phyloP scores from a whole-genome alignment of 2,888 invertebrate species.

The Ophion ellenae region DNA sequence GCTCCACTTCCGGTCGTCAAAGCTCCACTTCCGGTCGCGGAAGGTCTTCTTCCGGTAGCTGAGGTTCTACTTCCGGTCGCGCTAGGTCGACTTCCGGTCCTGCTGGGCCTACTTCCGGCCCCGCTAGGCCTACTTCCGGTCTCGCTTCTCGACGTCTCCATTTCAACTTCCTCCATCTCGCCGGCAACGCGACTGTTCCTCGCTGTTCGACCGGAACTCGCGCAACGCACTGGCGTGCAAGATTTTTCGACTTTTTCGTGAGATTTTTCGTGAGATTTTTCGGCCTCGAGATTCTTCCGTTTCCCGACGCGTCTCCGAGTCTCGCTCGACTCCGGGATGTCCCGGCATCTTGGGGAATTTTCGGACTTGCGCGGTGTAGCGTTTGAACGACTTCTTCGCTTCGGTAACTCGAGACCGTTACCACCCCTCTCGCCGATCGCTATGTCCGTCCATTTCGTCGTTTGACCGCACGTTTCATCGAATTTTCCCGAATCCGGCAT shows the following conservation, averaged over 20 bases:
- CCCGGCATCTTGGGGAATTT: conserved; percentile 34
- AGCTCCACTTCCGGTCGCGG: no score
- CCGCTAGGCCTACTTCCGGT: neutral
- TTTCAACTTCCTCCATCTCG: no score
- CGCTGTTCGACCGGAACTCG: neutral
- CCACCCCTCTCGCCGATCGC: conserved; percentile 29
- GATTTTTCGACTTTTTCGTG: neutral
- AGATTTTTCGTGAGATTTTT: neutral
- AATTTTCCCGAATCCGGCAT: neutral
- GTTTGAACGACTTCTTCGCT: conserved; percentile 72
- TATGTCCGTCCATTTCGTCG: neutral
- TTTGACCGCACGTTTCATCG: neutral
- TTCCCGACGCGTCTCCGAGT: neutral
- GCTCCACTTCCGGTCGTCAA: no score
- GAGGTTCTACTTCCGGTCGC: no score
- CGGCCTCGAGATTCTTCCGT: neutral
- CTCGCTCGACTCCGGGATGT: neutral
- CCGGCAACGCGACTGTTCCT: neutral
- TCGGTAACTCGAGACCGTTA: conserved; percentile 41
- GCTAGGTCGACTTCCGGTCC: neutral
- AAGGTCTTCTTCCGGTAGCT: no score
- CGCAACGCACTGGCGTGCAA: neutral
- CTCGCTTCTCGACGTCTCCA: neutral
- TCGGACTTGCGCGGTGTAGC: conserved; percentile 65
- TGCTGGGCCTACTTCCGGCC: neutral